phyloP scores from a whole-genome alignment of 2,888 invertebrate genomes.

The Drosophila greeni region DNA sequence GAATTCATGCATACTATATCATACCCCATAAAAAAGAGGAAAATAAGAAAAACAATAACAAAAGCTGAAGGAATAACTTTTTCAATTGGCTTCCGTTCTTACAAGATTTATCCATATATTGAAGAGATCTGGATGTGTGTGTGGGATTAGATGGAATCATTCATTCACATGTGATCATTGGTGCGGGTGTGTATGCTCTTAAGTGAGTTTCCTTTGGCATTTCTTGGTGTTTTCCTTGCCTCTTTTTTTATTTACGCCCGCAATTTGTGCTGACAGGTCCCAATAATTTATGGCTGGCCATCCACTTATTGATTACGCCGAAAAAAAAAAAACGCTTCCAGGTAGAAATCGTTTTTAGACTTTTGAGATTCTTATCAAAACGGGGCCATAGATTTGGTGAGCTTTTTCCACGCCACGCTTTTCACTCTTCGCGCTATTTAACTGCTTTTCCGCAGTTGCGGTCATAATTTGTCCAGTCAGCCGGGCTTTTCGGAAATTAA shows the following conservation, averaged over 20 bases:
- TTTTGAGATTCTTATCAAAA: conserved; percentile 49
- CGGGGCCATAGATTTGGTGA: conserved; percentile 22
- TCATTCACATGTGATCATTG: conserved; percentile 46
- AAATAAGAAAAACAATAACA: conserved; percentile 36
- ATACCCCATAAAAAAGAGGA: conserved; percentile 6
- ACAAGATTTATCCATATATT: conserved; percentile 27
- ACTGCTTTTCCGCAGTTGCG: conserved; percentile 31
- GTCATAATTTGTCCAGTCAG: conserved; percentile 35
- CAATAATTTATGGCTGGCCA: conserved; percentile 64
- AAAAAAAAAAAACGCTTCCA: conserved; percentile 36
- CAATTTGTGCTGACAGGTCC: conserved; percentile 61
- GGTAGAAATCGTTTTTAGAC: conserved; percentile 10
- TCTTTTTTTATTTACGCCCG: conserved; percentile 46
- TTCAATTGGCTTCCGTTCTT: conserved; percentile 57
- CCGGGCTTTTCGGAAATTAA: conserved; percentile 11
- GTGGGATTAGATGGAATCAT: conserved; percentile 31
- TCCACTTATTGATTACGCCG: conserved; percentile 66
- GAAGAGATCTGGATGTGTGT: neutral
- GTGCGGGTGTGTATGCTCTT: conserved; percentile 24
- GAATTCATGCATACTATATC: neutral
- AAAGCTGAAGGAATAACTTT: conserved; percentile 47
- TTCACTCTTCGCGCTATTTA: conserved; percentile 17
- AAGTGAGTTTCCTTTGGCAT: conserved; percentile 22
- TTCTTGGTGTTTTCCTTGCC: conserved; percentile 2
- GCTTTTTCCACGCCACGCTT: conserved; percentile 12